These are phyloP conservation scores for Augiades crinisus DNA, from an alignment of 2,888 invertebrate species.

Conservation along the genomic window DNA sequence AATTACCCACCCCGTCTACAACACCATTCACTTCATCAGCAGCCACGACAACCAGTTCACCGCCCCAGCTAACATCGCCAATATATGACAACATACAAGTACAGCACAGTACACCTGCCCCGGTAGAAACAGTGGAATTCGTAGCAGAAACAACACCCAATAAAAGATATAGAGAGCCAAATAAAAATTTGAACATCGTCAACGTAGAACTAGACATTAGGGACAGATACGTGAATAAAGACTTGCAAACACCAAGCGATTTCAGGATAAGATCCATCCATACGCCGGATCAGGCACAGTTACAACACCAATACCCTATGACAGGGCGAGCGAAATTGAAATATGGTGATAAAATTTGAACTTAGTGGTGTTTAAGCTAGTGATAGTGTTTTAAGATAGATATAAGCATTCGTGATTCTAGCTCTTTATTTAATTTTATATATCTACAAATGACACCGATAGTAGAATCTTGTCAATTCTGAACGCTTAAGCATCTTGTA, in stretches of 20 bases:
- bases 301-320: conserved; percentile 38
- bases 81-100: not conserved
- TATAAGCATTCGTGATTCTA: conserved; percentile 49
- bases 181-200: not conserved
- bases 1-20: conserved; percentile 44
- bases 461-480: conserved; percentile 26
- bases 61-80: conserved; percentile 18
- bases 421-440: conserved; percentile 30
- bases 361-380: conserved; percentile 36
- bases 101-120: no score
- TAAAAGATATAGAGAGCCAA: conserved; percentile 4
- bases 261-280: conserved; percentile 8
- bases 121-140: conserved; percentile 2
- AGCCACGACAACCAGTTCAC: conserved; percentile 43
- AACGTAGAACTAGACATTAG: not conserved
- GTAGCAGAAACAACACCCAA: not conserved
- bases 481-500: conserved; percentile 12
- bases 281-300: conserved; percentile 25
- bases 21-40: conserved; percentile 40
- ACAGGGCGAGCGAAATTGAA: conserved; percentile 53
- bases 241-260: not conserved
- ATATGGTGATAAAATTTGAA: conserved; percentile 71
- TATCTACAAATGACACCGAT: conserved; percentile 34
- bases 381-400: conserved; percentile 35
- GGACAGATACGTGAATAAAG: conserved; percentile 4